These are phyloP conservation scores for Drosophila macrothrix DNA, from an alignment of 2,888 invertebrate genomes.

Conservation along the genomic window DNA sequence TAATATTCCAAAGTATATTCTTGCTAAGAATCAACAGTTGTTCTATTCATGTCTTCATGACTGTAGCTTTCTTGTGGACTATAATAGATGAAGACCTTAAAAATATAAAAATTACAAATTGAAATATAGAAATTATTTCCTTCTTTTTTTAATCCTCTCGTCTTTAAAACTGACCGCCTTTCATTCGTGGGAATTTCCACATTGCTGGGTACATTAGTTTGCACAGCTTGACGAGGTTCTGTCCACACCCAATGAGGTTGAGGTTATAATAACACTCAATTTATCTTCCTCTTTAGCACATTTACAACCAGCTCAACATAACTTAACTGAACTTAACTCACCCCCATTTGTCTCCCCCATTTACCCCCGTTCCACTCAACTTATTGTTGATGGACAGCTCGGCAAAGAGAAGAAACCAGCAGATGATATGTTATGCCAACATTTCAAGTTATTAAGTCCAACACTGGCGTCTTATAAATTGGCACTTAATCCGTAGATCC, in stretches of 20 bases:
- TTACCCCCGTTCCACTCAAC: slow-evolving; percentile 4
- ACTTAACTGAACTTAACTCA: slow-evolving; percentile 11
- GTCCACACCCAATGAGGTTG: slow-evolving; percentile 35
- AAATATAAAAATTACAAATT: no score
- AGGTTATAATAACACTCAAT: slow-evolving; percentile 65
- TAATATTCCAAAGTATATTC: not conserved
- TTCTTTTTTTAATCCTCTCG: not conserved
- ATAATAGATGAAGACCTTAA: not conserved
- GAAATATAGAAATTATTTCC: not conserved
- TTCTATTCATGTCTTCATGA: not conserved
- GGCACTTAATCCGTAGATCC: slow-evolving; percentile 29
- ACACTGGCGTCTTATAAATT: slow-evolving; percentile 45
- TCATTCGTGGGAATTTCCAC: slow-evolving; percentile 15
- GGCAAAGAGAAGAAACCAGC: slow-evolving; percentile 9
- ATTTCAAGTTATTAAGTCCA: slow-evolving; percentile 48
- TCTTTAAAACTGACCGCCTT: not conserved
- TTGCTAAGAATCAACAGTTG: not conserved
- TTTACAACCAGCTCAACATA: slow-evolving; percentile 55
- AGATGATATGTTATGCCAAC: not conserved
- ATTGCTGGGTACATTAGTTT: slow-evolving; percentile 39
- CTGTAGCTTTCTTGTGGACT: not conserved
- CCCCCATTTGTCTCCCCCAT: not conserved
- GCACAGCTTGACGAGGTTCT: slow-evolving; percentile 5
- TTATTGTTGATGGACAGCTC: slow-evolving; percentile 34
- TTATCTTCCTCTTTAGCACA: slow-evolving; percentile 70